A percentile compares a stretch with the other conserved stretches of the same genome.
phyloP scores from a whole-genome alignment of 2,113 vertebrate genomes.

The Grus americana region DNA sequence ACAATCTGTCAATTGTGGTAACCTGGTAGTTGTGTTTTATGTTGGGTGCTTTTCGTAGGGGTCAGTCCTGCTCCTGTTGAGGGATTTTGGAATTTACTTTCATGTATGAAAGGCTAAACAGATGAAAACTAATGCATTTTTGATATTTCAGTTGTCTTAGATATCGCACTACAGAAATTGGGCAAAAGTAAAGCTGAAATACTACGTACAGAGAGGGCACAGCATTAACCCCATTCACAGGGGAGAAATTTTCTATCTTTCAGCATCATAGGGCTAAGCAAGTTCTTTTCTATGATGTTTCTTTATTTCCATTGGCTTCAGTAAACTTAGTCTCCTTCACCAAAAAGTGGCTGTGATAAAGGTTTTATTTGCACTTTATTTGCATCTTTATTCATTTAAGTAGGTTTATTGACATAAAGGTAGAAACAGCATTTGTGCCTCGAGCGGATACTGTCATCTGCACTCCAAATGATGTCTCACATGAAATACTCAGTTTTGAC shows the following conservation, averaged over 20 bases:
- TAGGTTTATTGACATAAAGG: background rate
- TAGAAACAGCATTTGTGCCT: background rate
- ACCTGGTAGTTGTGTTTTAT: background rate
- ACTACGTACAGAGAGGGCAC: fast-evolving
- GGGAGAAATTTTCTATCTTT: background rate
- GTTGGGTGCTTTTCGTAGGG: background rate
- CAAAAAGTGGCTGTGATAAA: background rate
- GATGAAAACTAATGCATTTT: background rate
- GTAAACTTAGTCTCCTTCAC: background rate
- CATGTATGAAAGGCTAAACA: background rate
- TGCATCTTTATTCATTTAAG: background rate
- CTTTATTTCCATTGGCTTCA: background rate
- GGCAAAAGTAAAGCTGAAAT: background rate
- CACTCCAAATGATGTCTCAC: background rate
- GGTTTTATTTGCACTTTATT: background rate
- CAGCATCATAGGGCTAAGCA: background rate
- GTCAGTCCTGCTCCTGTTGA: background rate
- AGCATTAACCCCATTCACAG: fast-evolving
- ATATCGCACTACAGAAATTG: background rate
- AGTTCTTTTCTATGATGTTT: background rate
- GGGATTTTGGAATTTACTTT: background rate
- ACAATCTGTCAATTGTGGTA: background rate
- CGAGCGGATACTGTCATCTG: background rate
- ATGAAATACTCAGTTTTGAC: background rate
- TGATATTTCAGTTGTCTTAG: background rate